Evolutionary conservation across 1,140 invertebrate species (phyloP), one percentile per base, ranked within the genome.

Genomic region (Pararge aegeria): DNA sequence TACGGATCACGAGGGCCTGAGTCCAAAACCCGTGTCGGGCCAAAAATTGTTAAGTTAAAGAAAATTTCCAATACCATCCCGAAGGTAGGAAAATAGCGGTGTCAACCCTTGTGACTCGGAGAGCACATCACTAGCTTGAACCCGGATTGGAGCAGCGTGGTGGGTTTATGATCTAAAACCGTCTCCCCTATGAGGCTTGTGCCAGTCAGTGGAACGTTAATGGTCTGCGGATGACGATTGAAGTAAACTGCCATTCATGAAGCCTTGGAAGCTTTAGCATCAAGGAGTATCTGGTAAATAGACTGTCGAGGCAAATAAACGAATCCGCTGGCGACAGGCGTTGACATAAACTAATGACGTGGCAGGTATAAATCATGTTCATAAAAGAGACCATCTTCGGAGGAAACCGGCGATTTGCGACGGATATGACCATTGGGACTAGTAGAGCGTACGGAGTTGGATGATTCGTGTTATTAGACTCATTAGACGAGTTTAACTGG

Each of bases 351-450:
- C 78, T 87, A 87, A 89, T 86, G 83, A 79, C 75, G 72, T 71
- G 70, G 72, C 83, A 89, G 83, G 86, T 87, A 89, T 89, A 87
- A 87, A 87, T 89, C 86, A 89, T 84, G 78, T 73, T 75, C 51
- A 77, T 83, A 85, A 84, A 82, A 77, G 78, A 73, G 64, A 80
- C 74, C 80, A 80, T 73, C 74, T 65, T 50, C 75, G 69, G 64
- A 89, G 86, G 86, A 89, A 87, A 66, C 78, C 66, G 80, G 50
- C 84, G 76, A 89, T 89, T 89, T 89, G 84, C 80, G 70, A 81
- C 85, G 83, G 85, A 87, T 86, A 86, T 72, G 73, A 68, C 73
- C 76, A 81, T 80, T 84, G 81, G 77, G 65, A 77, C 77, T 78
- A 80, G 72, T 78, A 68, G 75, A 79, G 67, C 75, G 53, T 52